phyloP scores from a whole-genome alignment of 2,888 invertebrate species.

The Ectemnius lituratus region DNA sequence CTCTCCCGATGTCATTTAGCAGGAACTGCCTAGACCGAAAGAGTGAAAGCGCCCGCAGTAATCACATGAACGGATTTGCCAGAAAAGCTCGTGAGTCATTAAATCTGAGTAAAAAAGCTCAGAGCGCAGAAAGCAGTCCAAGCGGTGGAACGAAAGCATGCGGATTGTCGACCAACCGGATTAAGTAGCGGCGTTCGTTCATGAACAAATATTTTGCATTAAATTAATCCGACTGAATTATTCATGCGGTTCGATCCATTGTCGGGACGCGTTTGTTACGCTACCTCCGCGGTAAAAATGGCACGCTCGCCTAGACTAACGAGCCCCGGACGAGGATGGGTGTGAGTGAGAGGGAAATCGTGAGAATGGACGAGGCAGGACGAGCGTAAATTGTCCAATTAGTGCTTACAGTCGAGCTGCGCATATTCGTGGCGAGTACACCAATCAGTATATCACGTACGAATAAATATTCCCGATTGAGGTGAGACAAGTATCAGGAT shows the following conservation, averaged over 20 bases:
- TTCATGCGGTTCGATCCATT: constrained; percentile 22
- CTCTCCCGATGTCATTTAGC: too few relatives aligned
- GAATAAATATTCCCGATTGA: constrained; percentile 34
- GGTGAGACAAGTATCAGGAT: not conserved
- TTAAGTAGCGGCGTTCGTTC: constrained; percentile 9
- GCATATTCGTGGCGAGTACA: constrained; percentile 13
- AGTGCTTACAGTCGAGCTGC: constrained; percentile 3
- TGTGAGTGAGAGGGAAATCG: not conserved
- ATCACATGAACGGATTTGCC: not conserved
- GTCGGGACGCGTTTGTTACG: not conserved
- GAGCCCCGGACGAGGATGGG: too few relatives aligned
- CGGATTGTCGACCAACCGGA: constrained; percentile 1
- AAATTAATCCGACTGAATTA: constrained; percentile 37
- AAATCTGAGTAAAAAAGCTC: not conserved
- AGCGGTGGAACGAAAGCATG: constrained; percentile 13
- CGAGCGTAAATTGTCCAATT: constrained; percentile 12
- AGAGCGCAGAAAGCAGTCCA: not conserved
- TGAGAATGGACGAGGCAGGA: not conserved
- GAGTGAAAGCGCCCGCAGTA: not conserved
- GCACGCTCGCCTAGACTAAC: too few relatives aligned
- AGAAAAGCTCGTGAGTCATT: not conserved
- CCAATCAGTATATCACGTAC: constrained; percentile 21
- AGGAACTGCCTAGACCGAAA: not conserved
- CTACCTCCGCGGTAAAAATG: too few relatives aligned
- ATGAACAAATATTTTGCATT: constrained; percentile 20